Evolutionary conservation across 1,140 invertebrate genomes (phyloP).

Genomic region (Drosophila lowei): DNA sequence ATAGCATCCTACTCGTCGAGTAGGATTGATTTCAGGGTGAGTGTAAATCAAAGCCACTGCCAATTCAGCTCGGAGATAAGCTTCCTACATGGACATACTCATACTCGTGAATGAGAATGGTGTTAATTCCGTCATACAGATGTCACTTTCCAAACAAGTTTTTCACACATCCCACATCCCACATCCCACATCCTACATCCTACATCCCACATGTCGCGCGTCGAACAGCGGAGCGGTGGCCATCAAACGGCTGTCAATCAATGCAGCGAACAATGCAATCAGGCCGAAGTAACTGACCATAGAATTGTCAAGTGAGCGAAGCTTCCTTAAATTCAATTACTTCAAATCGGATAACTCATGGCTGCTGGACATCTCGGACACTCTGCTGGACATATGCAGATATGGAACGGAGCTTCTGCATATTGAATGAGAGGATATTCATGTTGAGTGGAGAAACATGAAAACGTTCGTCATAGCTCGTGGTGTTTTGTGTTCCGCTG

Average conservation of each 20-base stretch:
- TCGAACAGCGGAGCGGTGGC: slow-evolving; percentile 9
- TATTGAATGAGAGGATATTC: too few relatives aligned
- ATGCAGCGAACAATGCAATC: slow-evolving; percentile 33
- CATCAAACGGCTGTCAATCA: slow-evolving; percentile 40
- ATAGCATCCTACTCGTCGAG: background rate
- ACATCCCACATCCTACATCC: background rate
- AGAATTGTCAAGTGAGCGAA: slow-evolving; percentile 12
- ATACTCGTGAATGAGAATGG: too few relatives aligned
- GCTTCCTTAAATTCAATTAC: slow-evolving; percentile 51
- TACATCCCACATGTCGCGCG: slow-evolving; percentile 4
- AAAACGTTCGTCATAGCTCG: too few relatives aligned
- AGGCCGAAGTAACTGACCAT: slow-evolving; percentile 23
- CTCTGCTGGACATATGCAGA: too few relatives aligned
- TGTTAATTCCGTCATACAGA: slow-evolving; percentile 57
- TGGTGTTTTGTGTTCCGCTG: too few relatives aligned
- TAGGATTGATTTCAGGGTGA: background rate
- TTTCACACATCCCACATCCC: background rate
- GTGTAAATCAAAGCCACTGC: slow-evolving; percentile 11
- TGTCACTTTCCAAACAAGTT: slow-evolving; percentile 42
- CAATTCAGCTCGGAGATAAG: slow-evolving; percentile 29
- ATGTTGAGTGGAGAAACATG: too few relatives aligned
- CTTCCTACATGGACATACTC: slow-evolving; percentile 2
- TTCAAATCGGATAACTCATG: slow-evolving; percentile 11
- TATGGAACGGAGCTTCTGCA: too few relatives aligned
- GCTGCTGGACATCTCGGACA: background rate